Conservation (phyloP, 2,113 vertebrate species). For the Crypturellus undulatus region DNA sequence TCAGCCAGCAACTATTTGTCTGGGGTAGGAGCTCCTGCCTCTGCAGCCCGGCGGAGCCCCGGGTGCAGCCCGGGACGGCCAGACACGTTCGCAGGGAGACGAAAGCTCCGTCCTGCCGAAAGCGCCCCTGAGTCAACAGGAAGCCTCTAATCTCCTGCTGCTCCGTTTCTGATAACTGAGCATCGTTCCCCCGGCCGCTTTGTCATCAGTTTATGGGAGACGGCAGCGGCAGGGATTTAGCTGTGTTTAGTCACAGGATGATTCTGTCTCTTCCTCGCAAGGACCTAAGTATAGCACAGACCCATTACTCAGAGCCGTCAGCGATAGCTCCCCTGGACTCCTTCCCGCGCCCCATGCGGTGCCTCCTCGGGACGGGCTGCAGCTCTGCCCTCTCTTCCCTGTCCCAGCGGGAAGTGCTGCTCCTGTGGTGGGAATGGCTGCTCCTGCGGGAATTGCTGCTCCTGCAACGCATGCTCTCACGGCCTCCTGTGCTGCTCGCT, state of each 20-base stretch:
- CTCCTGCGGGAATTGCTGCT: no score
- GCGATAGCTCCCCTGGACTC: constrained; percentile 32
- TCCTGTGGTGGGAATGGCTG: no score
- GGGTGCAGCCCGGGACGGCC: accelerated
- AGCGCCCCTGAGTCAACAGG: constrained; percentile 15
- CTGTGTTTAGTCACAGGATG: constrained; percentile 44
- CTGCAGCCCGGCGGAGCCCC: not conserved
- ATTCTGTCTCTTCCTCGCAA: constrained; percentile 58
- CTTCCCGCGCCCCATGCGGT: not conserved
- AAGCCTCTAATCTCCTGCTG: not conserved
- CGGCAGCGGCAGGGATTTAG: not conserved
- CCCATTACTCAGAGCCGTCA: constrained; percentile 16
- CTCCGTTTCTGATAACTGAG: constrained; percentile 7
- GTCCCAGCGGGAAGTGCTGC: not conserved
- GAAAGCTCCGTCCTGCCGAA: not conserved
- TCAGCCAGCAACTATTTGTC: not conserved
- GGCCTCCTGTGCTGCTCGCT: no score
- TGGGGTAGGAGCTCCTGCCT: not conserved
- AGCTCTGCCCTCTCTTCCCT: not conserved
- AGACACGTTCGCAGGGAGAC: not conserved
- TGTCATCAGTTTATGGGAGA: constrained; percentile 10
- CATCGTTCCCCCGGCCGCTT: constrained; percentile 9
- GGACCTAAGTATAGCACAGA: constrained; percentile 33
- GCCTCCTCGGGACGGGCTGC: accelerated
- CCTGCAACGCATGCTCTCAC: no score